Percentiles rank a stretch among this genome's conserved stretches.
Conservation (phyloP, 2,113 vertebrate genomes). For the Cromileptes altivelis region DNA sequence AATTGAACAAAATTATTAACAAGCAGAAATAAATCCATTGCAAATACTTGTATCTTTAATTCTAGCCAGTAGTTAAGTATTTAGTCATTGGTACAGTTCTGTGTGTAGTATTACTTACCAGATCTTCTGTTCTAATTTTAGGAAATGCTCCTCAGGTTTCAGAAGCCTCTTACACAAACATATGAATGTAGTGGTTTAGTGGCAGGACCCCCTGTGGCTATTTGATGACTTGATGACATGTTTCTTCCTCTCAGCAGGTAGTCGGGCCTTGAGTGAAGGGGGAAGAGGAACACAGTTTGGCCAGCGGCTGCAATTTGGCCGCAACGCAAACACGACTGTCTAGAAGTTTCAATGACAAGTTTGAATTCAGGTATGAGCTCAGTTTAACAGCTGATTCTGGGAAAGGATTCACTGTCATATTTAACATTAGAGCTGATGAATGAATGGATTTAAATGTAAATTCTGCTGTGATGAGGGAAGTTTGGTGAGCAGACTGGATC, state of each 20-base stretch:
- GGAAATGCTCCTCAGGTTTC: neutral
- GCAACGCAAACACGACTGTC: constrained; percentile 52
- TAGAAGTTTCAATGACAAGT: constrained; percentile 17
- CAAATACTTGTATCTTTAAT: neutral
- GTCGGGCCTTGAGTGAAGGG: constrained; percentile 51
- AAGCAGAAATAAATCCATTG: neutral
- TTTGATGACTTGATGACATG: constrained; percentile 71
- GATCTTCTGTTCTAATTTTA: neutral
- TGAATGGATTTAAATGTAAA: neutral
- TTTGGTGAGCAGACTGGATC: constrained; percentile 4
- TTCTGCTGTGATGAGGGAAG: neutral
- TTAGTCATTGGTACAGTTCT: neutral
- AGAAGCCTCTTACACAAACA: constrained; percentile 10
- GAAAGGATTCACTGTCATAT: neutral
- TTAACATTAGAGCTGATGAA: neutral
- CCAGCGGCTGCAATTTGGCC: constrained; percentile 79
- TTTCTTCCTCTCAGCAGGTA: constrained; percentile 76
- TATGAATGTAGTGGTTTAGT: constrained; percentile 29
- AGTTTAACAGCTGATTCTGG: neutral
- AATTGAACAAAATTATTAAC: no score
- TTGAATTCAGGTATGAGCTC: constrained; percentile 2
- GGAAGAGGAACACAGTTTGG: constrained; percentile 79
- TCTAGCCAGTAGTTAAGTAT: neutral
- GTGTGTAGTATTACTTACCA: neutral
- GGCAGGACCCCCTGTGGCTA: constrained; percentile 59